Evolutionary conservation across 2,797 vertebrate genomes (phyloP), one percentile per base, ranked within the genome.

Genomic region (Helostoma temminkii): DNA sequence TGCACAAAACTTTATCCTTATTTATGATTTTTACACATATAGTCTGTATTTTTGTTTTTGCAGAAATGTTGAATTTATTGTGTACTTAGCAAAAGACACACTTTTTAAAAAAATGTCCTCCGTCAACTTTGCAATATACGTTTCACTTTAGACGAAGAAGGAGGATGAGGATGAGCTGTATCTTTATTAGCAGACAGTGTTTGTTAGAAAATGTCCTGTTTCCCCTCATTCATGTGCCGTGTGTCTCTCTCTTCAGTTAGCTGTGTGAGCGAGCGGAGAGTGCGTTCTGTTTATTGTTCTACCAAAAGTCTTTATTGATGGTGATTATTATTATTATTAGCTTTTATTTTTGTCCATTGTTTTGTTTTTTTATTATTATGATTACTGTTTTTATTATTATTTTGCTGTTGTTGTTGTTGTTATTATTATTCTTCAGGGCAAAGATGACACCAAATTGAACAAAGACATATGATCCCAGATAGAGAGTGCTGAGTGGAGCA

Each of bases 401-500:
- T 77, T 21, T 61, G 73, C 76, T 73, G 2, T 80, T 49, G 9
- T 76, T 82, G 2, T 76, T 78, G 1, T 83, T 85, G 6, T 83
- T 80, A 28, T 87, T 85, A 30, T 86, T 86, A 81, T 88, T 91
- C 87, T 95, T 94, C 93, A 93, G 92, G 93, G 91, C 87, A 87
- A 91, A 87, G 82, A 89, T 87, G 83, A 92, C 93, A 94, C 93
- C 94, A 94, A 95, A 94, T 91, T 90, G 83, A 91, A 91, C 85
- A 91, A 91, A 91, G 32, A 86, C 54, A 78, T 75, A 68, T 66
- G 78, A 78, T 74, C 57, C 64, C 56, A 76, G 59, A 70, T 57
- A 69, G 49, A 69, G 60, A n/a, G 42, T 9, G 58, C 64, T 62
- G 63, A 64, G 79, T 80, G 70, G 79, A 76, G 67, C 69, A 22